Evolutionary conservation across 1,140 invertebrate genomes (phyloP), one percentile per base, ranked within the genome.

Genomic region (Lysiphlebus fabarum): DNA sequence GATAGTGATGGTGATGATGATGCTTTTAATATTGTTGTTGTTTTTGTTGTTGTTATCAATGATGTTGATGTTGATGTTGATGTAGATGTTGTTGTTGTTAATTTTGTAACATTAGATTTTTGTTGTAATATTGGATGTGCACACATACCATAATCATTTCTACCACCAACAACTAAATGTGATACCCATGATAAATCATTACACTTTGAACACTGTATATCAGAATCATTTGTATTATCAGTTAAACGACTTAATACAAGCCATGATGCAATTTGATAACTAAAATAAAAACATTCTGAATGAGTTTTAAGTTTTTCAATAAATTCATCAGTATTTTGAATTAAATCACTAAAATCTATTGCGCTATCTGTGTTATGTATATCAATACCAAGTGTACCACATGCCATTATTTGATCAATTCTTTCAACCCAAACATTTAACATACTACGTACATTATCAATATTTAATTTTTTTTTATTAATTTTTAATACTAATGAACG

Each of bases 261-360:
- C 51, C 53, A 55, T 1, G 53, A 45, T n/a, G 51, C 58, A 5
- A 47, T 43, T 55, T 60, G 58, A 37, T 60, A 60, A 12, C 58
- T 51, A 33, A 60, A 60, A 37, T 60, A 60, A 42, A 51, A 58
- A 6, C 49, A 48, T 33, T 42, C 36, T 36, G 43, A 37, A 5
- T 48, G n/a, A 9, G 12, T 11, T n/a, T 33, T 11, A 51, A 33
- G 49, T 10, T 36, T 36, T 11, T 44, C 11, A 4, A 45, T 8
- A 1, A n/a, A 40, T 14, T 54, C 33, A 5, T 38, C 43, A 26
- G 8, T 26, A 26, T 4, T 34, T 7, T 33, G 26, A n/a, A n/a
- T n/a, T n/a, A n/a, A n/a, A n/a, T n/a, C n/a, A n/a, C n/a, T n/a
- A n/a, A n/a, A n/a, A n/a, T n/a, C n/a, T n/a, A n/a, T 10, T 53